Evolutionary conservation across 2,113 vertebrate genomes (phyloP), one percentile per base, ranked within the genome.

Genomic region (Alligator sinensis): DNA sequence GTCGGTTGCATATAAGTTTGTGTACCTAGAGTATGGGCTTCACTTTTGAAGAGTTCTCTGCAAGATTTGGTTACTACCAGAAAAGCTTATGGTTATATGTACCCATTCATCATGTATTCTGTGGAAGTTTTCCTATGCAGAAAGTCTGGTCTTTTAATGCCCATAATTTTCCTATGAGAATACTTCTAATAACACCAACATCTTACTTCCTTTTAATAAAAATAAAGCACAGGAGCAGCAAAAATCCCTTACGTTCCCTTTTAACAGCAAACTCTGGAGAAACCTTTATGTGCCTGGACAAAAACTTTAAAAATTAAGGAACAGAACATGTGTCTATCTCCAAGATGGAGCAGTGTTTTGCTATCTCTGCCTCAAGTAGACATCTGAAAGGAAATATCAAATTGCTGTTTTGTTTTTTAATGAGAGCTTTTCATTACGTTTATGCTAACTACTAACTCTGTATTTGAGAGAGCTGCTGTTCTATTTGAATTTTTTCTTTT

Each of bases 81-180:
- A 58, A 57, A 91, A 89, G 8, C 88, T 86, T 85, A 68, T 86
- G 30, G 84, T 59, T 86, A 63, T 88, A 47, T 84, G 77, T 84
- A 94, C 89, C 74, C 78, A 64, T 47, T 96, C 27, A 88, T 97
- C 89, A 63, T 93, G 96, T 91, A 90, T 94, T 95, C 88, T 92
- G 93, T 90, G 84, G 84, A 93, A 94, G 80, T 89, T 95, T 80
- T 96, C 84, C 80, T 89, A 88, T 4, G 2, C 59, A 93, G 66
- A 70, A 77, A 86, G 91, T 93, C 91, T 94, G 92, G 86, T 59
- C 28, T 84, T 89, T 8, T 88, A 82, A 60, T 82, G 18, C 81
- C 87, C 86, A 77, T 55, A 83, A 57, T 77, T 82, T 54, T 85
- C 34, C 82, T 59, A 34, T 83, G 84, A 76, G 90, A 95, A 61